phyloP scores from a whole-genome alignment of 1,140 invertebrate genomes.

The Penaeus chinensis region DNA sequence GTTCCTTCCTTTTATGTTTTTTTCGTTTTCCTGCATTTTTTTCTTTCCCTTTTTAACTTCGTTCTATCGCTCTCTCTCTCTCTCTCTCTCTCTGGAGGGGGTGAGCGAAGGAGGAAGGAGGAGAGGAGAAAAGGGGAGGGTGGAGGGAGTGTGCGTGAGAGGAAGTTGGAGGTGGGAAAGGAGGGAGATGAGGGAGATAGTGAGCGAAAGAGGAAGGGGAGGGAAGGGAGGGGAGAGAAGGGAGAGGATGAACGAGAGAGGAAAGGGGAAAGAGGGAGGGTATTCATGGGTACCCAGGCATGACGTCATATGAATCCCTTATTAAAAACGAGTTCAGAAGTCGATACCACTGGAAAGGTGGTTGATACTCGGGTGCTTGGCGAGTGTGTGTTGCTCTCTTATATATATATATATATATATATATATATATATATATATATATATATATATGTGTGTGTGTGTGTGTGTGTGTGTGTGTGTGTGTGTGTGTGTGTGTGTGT shows the following conservation, averaged over 20 bases:
- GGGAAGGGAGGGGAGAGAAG: background rate
- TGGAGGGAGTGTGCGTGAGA: background rate
- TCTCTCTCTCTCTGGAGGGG: background rate
- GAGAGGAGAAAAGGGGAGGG: background rate
- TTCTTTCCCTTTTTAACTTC: too few species aligned
- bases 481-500: background rate
- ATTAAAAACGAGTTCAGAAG: too few species aligned
- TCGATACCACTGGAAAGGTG: background rate
- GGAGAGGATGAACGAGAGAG: background rate
- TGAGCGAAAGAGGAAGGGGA: background rate
- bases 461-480: background rate
- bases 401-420: slow-evolving; percentile 8
- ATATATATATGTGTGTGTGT: background rate
- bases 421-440: slow-evolving; percentile 6
- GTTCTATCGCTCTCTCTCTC: too few species aligned
- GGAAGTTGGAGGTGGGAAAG: too few species aligned
- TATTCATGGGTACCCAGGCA: background rate
- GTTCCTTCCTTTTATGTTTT: too few species aligned
- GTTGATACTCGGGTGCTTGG: background rate
- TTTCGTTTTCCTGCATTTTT: too few species aligned
- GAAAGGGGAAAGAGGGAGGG: background rate
- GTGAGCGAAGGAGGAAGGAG: background rate
- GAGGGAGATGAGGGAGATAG: background rate
- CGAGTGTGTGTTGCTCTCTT: background rate
- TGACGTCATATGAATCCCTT: background rate